A percentile compares a stretch with the other conserved stretches of the same genome.
phyloP scores from a whole-genome alignment of 2,888 invertebrate genomes.

The Dasysyrphus albostriatus region DNA sequence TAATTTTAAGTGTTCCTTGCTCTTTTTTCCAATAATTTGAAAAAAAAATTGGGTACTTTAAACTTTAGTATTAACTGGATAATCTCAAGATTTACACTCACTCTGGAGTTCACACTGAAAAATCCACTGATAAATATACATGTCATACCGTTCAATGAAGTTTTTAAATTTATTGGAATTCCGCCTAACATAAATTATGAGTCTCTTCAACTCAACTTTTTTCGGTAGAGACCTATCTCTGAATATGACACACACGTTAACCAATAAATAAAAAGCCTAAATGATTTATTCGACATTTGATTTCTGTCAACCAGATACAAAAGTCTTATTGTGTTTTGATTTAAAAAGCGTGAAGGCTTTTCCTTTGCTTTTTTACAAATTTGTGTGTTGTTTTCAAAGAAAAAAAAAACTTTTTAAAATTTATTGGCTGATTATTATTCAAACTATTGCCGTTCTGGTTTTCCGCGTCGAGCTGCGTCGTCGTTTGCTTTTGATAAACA shows the following conservation, averaged over 20 bases:
- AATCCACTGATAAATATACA: background rate
- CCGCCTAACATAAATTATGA: background rate
- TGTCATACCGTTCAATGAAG: background rate
- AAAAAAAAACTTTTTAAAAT: background rate
- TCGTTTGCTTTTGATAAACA: constrained; percentile 4
- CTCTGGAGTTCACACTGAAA: background rate
- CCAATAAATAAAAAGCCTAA: background rate
- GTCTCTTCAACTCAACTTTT: background rate
- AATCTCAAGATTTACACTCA: background rate
- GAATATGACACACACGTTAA: background rate
- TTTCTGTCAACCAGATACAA: background rate
- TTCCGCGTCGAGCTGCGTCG: background rate
- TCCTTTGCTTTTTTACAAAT: background rate
- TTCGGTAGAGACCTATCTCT: background rate
- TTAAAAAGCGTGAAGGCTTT: background rate
- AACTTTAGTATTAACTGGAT: background rate
- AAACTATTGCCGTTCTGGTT: constrained; percentile 14
- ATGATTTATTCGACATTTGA: background rate
- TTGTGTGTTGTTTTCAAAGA: background rate
- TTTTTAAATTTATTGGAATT: background rate
- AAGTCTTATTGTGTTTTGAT: background rate
- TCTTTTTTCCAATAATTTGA: no score
- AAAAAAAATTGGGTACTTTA: no score
- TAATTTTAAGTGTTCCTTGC: no score
- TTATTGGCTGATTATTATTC: constrained; percentile 31